Base-by-base conservation (phyloP, 2,888 invertebrate genomes). In the Ormyrus thymus region DNA sequence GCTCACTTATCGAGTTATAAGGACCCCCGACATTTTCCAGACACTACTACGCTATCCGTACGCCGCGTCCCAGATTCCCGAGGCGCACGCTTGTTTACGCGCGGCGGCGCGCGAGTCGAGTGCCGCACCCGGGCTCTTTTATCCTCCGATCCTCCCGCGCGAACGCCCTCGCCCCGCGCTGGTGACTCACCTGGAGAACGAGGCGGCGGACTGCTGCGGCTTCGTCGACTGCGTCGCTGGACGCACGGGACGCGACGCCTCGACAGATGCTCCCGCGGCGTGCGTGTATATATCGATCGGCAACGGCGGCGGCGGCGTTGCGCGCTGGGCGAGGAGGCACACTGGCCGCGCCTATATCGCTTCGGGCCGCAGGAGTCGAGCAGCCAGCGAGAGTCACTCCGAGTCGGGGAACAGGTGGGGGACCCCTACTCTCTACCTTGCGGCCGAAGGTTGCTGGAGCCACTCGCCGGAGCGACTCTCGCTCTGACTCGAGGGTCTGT, bases 171-270 rank as follows among this genome's bases (percentile, higher is more conserved):
- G n/a, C n/a, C n/a, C n/a, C n/a, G n/a, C n/a, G n/a, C n/a, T n/a
- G n/a, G n/a, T n/a, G n/a, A 78, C 77, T 77, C 77, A 77, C 77
- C 77, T 77, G 72, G 72, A 64, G 68, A 68, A 75, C 68, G 50
- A 9, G 10, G 10, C 15, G 29, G 29, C 48, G 7, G 6, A 45
- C 55, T 51, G 11, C 64, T 13, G 48, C 10, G 48, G 50, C 13
- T 55, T 55, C 13, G 13, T 55, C 55, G 55, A 55, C 13, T 29
- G n/a, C 10, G 10, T 7, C 55, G 11, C 10, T 13, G 1, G n/a
- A 13, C 7, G 55, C 55, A 11, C 11, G 8, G 8, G 55, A 55
- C 55, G 11, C 9, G 55, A 11, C 55, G 55, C 3, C 51, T 11
- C 11, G 51, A 51, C 8, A 51, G 11, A 51, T 10, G 11, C 13